These are phyloP conservation scores for Coelinius sp. DNA, from an alignment of 2,888 invertebrate species.

Conservation along the genomic window DNA sequence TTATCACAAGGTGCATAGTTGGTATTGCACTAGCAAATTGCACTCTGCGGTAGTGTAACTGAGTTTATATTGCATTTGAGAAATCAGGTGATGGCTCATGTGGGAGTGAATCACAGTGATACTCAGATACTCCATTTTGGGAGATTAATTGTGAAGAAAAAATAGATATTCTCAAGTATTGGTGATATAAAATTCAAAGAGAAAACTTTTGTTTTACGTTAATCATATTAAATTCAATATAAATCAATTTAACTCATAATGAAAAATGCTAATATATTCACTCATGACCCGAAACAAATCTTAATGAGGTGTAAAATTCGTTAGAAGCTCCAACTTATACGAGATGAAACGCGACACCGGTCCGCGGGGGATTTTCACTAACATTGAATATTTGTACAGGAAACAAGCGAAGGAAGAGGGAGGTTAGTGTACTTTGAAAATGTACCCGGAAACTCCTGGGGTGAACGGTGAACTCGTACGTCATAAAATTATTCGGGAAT, in stretches of 20 bases:
- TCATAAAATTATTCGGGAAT: conserved; percentile 61
- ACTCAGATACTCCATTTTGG: not conserved
- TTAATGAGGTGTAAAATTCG: not conserved
- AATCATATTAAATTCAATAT: too few relatives aligned
- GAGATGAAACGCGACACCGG: not conserved
- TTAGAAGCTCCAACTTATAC: not conserved
- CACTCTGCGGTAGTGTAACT: not conserved
- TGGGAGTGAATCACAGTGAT: not conserved
- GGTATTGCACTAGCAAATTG: not conserved
- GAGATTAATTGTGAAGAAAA: too few relatives aligned
- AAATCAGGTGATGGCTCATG: conserved; percentile 15
- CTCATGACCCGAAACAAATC: not conserved
- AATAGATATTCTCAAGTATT: too few relatives aligned
- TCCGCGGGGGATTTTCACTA: conserved; percentile 4
- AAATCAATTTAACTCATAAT: too few relatives aligned
- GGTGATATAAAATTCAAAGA: too few relatives aligned
- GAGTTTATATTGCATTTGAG: not conserved
- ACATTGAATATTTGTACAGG: conserved; percentile 2
- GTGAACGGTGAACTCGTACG: conserved; percentile 50
- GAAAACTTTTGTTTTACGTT: too few relatives aligned
- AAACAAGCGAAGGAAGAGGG: not conserved
- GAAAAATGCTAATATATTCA: not conserved
- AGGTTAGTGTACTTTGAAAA: not conserved
- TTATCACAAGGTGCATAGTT: conserved; percentile 15
- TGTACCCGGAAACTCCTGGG: conserved; percentile 28